Evolutionary conservation across 2,888 invertebrate genomes (phyloP).

Genomic region (Neelides folsomi): DNA sequence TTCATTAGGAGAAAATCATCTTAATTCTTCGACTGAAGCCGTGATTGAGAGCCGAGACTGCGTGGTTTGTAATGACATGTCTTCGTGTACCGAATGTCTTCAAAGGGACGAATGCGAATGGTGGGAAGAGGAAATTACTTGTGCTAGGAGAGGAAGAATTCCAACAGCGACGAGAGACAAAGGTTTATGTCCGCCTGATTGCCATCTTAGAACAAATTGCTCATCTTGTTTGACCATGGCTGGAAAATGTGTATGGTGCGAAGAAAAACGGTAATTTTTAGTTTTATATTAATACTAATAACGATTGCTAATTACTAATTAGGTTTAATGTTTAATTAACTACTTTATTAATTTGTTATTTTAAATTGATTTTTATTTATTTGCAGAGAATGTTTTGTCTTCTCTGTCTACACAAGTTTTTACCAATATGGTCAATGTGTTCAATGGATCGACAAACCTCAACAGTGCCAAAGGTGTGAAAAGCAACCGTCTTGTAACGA

Average conservation of each 20-base stretch:
- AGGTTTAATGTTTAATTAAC: too few relatives aligned
- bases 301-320: too few relatives aligned
- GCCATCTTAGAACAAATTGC: conserved; percentile 62
- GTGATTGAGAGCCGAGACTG: conserved; percentile 52
- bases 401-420: conserved; percentile 87
- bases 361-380: conserved; percentile 34
- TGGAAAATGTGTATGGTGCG: conserved; percentile 90
- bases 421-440: conserved; percentile 85
- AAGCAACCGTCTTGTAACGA: conserved; percentile 41
- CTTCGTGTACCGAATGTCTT: conserved; percentile 74
- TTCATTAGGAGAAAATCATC: background rate
- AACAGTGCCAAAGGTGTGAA: conserved; percentile 68
- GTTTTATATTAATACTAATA: too few relatives aligned
- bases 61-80: conserved; percentile 75
- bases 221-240: conserved; percentile 69
- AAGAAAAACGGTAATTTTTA: conserved; percentile 49
- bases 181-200: conserved; percentile 64
- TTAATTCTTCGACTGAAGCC: background rate
- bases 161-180: conserved; percentile 45
- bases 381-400: conserved; percentile 66
- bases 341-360: too few relatives aligned
- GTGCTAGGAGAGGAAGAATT: conserved; percentile 58
- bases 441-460: conserved; percentile 75
- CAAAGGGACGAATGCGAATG: conserved; percentile 65
- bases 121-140: conserved; percentile 78